phyloP scores from a whole-genome alignment of 2,113 vertebrate species.

The Synodontis membranacea region DNA sequence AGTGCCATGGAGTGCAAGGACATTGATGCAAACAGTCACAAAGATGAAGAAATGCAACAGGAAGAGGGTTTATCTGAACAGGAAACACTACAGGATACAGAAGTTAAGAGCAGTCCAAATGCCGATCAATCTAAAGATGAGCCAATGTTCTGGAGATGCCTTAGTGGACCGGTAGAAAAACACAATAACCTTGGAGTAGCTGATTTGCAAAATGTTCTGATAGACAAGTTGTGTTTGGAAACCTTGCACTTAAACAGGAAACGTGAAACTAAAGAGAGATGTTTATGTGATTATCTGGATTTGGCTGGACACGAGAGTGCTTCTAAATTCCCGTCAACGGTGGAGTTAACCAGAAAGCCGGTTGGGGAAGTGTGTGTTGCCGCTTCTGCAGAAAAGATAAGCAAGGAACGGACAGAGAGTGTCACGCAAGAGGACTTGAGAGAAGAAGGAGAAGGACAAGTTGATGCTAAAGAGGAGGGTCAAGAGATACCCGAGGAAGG shows the following conservation, averaged over 20 bases:
- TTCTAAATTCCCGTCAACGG: neutral
- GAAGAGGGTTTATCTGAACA: neutral
- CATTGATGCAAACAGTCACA: neutral
- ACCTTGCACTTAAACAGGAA: neutral
- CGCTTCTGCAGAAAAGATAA: neutral
- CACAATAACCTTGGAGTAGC: neutral
- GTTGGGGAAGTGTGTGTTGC: neutral
- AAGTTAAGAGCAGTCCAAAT: neutral
- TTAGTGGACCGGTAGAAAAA: neutral
- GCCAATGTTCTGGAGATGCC: conserved; percentile 23
- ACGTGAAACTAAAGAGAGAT: neutral
- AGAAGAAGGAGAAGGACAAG: neutral
- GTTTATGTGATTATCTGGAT: conserved; percentile 44
- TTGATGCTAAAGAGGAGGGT: neutral
- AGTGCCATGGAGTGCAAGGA: conserved; percentile 13
- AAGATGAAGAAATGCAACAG: neutral
- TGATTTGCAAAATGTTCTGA: conserved; percentile 25
- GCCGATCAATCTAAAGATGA: neutral
- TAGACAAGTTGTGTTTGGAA: conserved; percentile 48
- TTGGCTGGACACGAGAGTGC: conserved; percentile 16
- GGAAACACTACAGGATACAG: conserved; percentile 32
- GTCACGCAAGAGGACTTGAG: neutral
- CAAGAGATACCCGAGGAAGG: neutral
- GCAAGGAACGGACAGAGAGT: neutral
- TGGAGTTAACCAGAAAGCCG: neutral